Base-by-base conservation (phyloP, 2,888 invertebrate genomes). In the Nudaria mundana region DNA sequence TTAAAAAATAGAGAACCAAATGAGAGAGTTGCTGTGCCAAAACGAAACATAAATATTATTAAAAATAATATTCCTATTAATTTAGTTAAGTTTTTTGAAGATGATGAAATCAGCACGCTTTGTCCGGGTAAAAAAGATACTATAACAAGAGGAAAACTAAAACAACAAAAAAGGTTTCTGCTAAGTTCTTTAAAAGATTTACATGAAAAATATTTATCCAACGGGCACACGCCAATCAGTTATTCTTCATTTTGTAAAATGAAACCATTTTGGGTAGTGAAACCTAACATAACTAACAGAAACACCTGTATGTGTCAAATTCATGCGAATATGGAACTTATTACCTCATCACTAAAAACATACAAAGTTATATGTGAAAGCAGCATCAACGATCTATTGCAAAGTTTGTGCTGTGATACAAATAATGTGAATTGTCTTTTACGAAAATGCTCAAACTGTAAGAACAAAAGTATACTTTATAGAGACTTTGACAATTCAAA, bases 41-140 rank as follows among this genome's bases (percentile, higher is more conserved):
- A n/a, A n/a, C n/a, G n/a, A n/a, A n/a, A n/a, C n/a, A n/a, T n/a
- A n/a, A n/a, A n/a, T n/a, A n/a, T n/a, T n/a, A n/a, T n/a, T n/a
- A n/a, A n/a, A n/a, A n/a, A n/a, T n/a, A n/a, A n/a, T n/a, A n/a
- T n/a, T n/a, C n/a, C n/a, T n/a, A n/a, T n/a, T n/a, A n/a, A n/a
- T n/a, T n/a, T n/a, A n/a, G n/a, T n/a, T n/a, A 18, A 18, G 18
- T 45, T 48, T 44, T 44, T 48, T 26, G 2, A 32, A 7, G 23
- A 40, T 6, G 44, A 48, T 30, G 43, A 48, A 23, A 6, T 41
- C 22, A 48, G 48, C 18, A 38, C 40, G 33, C 31, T 37, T 8
- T 47, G 46, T 24, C 22, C 51, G 20, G 51, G 51, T 3, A 47
- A 43, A 37, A 51, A 44, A 14, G 47, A 45, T 11, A 51, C 51